Base-by-base conservation (phyloP, 2,113 vertebrate genomes). In the Chlamydotis undulata region DNA sequence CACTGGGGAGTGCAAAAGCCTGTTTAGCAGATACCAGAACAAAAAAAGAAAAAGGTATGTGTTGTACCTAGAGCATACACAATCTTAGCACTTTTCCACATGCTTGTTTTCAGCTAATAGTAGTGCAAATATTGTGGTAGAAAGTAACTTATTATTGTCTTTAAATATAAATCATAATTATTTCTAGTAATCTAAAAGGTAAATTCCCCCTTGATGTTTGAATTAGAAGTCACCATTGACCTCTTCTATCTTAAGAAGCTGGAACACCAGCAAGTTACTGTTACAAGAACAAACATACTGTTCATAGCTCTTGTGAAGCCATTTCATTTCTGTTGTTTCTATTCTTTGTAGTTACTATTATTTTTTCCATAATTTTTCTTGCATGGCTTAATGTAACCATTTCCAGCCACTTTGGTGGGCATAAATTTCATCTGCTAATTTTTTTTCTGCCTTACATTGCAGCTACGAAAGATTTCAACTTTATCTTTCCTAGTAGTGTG, bases 1-100 rank as follows among this genome's bases (percentile, higher is more conserved):
- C 98, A n/a, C 93, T 99, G 59, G 98, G 98, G 16, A 99, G 98
- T 96, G 98, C 98, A 71, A 99, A 99, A 97, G 98, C 98, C 19
- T 98, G 98, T 90, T 97, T 99, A 96, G 97, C 98, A 52, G 98
- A 99, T 92, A 98, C 95, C 37, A 98, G 98, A 89, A 98, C 98
- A 47, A 99, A 98, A 96, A 99, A 99, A 93, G 98, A 99, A 95
- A 99, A 99, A 98, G 98, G 98, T 99, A 95, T 28, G 74, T 68
- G 59, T 89, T 11, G 73, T 81, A 35, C 25, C 31, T 81, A 67
- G 28, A 87, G 12, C 26, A 49, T 12, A 56, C 21, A 28, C 19
- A 28, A 43, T 45, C 47, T 37, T 50, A 47, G 12, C 3, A 12
- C 23, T 69, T 90, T 71, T 76, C 31, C 12, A 73, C 26, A 50